Conservation (phyloP, 2,888 invertebrate genomes). For the Biston betularia region DNA sequence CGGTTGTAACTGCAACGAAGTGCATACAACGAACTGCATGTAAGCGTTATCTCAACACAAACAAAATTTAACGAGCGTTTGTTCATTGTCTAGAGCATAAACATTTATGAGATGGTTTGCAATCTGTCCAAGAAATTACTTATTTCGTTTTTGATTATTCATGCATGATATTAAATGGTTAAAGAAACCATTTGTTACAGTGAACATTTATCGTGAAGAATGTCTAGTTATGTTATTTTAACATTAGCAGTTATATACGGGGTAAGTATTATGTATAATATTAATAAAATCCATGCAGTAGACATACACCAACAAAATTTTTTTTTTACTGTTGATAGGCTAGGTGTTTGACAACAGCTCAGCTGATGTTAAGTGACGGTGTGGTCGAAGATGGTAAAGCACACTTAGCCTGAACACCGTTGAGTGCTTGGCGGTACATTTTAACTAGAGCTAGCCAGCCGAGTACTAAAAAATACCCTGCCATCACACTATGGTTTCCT, state of each 20-base stretch:
- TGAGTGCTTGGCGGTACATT: too few species aligned
- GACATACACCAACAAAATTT: too few species aligned
- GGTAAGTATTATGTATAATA: constrained; percentile 49
- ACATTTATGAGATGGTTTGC: constrained; percentile 56
- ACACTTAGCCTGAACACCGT: too few species aligned
- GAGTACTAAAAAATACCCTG: too few species aligned
- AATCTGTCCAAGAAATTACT: constrained; percentile 26
- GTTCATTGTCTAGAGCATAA: constrained; percentile 70
- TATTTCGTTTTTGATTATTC: constrained; percentile 55
- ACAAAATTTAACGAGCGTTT: constrained; percentile 68
- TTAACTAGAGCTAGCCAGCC: too few species aligned
- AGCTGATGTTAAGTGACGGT: too few species aligned
- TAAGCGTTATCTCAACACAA: constrained; percentile 38
- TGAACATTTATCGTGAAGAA: background rate
- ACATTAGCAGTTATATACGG: constrained; percentile 45
- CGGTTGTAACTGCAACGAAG: too few species aligned
- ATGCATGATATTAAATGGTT: constrained; percentile 64
- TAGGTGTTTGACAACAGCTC: too few species aligned
- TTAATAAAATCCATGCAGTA: too few species aligned
- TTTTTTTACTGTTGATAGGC: too few species aligned
- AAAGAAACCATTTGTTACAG: constrained; percentile 13
- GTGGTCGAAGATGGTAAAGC: too few species aligned
- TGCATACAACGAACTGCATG: constrained; percentile 29
- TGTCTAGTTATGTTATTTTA: constrained; percentile 27
- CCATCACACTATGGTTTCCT: too few species aligned